A percentile compares a stretch with the other conserved stretches of the same genome.
phyloP scores from a whole-genome alignment of 2,797 vertebrate species.

The Tamandua tetradactyla region DNA sequence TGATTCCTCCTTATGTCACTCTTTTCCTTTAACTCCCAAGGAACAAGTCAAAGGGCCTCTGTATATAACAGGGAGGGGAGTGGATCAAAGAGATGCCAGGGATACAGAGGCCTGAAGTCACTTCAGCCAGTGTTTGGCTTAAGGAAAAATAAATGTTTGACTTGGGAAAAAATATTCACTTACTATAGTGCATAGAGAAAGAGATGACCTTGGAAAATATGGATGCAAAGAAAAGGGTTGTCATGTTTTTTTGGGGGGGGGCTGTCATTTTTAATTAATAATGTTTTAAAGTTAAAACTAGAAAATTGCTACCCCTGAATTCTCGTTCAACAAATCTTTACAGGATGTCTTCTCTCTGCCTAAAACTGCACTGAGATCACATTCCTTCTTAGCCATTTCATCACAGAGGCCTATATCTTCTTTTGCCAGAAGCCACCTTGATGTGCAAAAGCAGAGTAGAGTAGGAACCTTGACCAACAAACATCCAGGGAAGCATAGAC shows the following conservation, averaged over 20 bases:
- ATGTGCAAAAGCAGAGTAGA: constrained; percentile 9
- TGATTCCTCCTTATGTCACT: constrained; percentile 9
- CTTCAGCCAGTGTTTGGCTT: neutral
- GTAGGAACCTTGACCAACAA: neutral
- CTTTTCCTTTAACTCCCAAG: constrained; percentile 32
- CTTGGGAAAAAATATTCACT: neutral
- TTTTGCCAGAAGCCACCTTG: constrained; percentile 4
- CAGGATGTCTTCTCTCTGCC: neutral
- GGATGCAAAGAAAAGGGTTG: neutral
- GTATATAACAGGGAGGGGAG: neutral
- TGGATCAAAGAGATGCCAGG: neutral
- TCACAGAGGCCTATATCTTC: neutral
- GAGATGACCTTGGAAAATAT: neutral
- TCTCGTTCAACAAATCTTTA: constrained; percentile 7
- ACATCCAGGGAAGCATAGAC: neutral
- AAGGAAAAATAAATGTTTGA: neutral
- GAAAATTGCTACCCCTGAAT: neutral
- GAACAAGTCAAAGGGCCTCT: constrained; percentile 19
- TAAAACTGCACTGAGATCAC: neutral
- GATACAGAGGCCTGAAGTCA: neutral
- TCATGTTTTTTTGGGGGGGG: too few species aligned
- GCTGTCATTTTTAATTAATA: neutral
- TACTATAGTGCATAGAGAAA: neutral
- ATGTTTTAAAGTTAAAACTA: constrained; percentile 26
- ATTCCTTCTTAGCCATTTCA: constrained; percentile 39